Percentiles rank a stretch among this genome's conserved stretches.
These are phyloP conservation scores for Macrotus californicus DNA, from an alignment of 2,113 vertebrate species.

Conservation along the genomic window DNA sequence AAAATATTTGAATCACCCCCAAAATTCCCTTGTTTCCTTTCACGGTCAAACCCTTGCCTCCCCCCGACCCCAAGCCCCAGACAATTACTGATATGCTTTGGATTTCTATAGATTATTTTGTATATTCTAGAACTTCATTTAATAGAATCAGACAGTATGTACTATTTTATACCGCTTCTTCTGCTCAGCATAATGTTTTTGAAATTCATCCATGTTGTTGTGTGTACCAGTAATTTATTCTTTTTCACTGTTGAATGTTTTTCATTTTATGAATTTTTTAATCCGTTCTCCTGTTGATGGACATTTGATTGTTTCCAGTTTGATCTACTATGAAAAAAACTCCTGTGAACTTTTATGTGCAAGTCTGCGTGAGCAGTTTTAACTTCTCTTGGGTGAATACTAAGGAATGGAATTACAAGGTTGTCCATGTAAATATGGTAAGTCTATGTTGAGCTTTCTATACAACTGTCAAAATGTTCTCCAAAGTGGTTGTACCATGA, in stretches of 20 bases:
- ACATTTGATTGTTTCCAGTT: not conserved
- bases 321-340: not conserved
- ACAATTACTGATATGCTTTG: not conserved
- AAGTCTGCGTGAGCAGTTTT: not conserved
- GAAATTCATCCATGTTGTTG: not conserved
- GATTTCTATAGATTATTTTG: not conserved
- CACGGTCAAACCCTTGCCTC: not conserved
- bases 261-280: not conserved
- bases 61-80: not conserved
- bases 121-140: not conserved
- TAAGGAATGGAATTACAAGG: not conserved
- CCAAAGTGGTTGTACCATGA: not conserved
- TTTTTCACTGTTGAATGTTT: not conserved
- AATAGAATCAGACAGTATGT: not conserved
- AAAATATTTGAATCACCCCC: not conserved
- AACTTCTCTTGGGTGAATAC: conserved; percentile 2
- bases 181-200: not conserved
- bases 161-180: not conserved
- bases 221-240: not conserved
- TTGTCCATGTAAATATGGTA: not conserved
- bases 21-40: not conserved
- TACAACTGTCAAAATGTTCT: not conserved
- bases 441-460: not conserved
- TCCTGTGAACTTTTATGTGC: not conserved
- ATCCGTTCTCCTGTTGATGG: not conserved